A percentile compares a stretch with the other conserved stretches of the same genome.
Evolutionary conservation across 2,888 invertebrate species (phyloP).

Genomic region (Poecilus cupreus): DNA sequence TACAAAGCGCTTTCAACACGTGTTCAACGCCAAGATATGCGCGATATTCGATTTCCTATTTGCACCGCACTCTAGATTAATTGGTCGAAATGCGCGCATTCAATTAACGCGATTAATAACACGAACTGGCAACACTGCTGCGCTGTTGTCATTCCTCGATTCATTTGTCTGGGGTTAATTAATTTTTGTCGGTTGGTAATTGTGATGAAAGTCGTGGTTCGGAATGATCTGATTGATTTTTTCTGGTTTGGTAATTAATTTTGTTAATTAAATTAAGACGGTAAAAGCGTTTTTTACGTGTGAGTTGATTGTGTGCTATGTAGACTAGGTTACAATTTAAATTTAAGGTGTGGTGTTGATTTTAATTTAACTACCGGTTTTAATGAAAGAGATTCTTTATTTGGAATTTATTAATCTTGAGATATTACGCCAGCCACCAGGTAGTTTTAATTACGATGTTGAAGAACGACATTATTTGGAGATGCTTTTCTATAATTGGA

Average conservation of each 20-base stretch:
- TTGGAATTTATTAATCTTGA: constrained; percentile 31
- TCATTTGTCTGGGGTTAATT: neutral
- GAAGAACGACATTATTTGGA: neutral
- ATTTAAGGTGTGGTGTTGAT: constrained; percentile 26
- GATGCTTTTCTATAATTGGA: too few relatives aligned
- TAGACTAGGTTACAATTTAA: constrained; percentile 33
- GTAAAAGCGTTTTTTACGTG: constrained; percentile 26
- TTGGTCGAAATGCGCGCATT: neutral
- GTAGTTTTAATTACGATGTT: constrained; percentile 14
- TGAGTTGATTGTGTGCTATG: constrained; percentile 11
- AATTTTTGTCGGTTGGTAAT: constrained; percentile 13
- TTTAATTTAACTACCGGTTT: constrained; percentile 36
- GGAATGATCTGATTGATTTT: constrained; percentile 20
- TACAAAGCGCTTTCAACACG: neutral
- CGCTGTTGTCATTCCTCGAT: neutral
- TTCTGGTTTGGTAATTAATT: constrained; percentile 21
- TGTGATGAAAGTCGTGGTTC: constrained; percentile 14
- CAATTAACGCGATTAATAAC: constrained; percentile 33
- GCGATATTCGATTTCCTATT: neutral
- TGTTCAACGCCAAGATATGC: neutral
- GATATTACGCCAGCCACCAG: neutral
- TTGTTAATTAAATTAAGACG: constrained; percentile 33
- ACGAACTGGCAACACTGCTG: neutral
- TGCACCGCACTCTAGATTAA: neutral
- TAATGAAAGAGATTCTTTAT: constrained; percentile 35